Evolutionary conservation across 2,797 vertebrate genomes (phyloP).

Genomic region (Alca torda): DNA sequence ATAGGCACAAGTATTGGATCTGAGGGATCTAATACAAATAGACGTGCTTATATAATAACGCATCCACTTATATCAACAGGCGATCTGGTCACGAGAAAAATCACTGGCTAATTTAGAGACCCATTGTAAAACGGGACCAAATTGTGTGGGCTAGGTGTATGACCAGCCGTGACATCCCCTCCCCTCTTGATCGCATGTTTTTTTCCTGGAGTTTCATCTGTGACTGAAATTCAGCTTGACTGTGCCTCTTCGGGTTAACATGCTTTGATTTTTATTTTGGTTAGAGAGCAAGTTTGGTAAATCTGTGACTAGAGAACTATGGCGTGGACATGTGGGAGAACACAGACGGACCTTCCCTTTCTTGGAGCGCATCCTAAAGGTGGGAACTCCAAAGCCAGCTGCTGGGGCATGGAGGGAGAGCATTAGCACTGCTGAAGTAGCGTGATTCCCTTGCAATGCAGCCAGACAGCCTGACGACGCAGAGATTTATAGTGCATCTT

Average conservation of each 20-base stretch:
- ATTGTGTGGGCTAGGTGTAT: not conserved
- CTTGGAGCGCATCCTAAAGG: not conserved
- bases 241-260: not conserved
- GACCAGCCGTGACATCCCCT: not conserved
- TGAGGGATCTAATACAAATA: not conserved
- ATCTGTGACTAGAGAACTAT: not conserved
- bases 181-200: fast-evolving
- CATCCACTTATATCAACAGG: not conserved
- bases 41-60: not conserved
- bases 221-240: not conserved
- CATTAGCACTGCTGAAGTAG: fast-evolving
- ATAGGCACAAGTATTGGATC: not conserved
- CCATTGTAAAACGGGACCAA: not conserved
- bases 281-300: not conserved
- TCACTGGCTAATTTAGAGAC: not conserved
- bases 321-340: not conserved
- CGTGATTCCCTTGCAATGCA: fast-evolving
- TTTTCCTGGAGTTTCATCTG: not conserved
- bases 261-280: not conserved
- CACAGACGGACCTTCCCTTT: not conserved
- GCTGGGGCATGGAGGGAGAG: fast-evolving
- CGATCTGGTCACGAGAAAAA: not conserved
- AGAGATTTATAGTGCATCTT: not conserved
- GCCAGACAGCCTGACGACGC: not conserved
- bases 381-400: not conserved